Base-by-base conservation (phyloP, 2,888 invertebrate genomes). In the Agapetus fuscipes region DNA sequence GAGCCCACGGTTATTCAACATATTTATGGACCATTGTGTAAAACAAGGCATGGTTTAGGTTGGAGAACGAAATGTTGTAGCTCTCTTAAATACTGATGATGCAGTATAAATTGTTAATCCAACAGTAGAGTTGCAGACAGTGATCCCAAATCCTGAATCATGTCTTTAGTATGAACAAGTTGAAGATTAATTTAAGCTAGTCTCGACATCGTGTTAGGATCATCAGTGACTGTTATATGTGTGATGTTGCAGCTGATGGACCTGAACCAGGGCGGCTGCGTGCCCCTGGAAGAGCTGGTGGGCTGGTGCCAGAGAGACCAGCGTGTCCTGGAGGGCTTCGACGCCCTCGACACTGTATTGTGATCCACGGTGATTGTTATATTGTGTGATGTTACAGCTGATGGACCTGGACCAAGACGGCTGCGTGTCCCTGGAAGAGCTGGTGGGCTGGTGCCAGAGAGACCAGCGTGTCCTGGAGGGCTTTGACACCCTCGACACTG, bases 341-440 rank as follows among this genome's bases (percentile, higher is more conserved):
- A 80, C 57, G 78, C 81, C 10, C 66, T 84, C 46, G 83, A 83
- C 60, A 83, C 83, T 2, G 76, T 83, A 49, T 76, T 84, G 78
- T 84, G 80, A 83, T 66, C 59, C 50, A 28, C 46, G 28, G 46
- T 51, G 27, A n/a, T n/a, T n/a, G n/a, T n/a, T n/a, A n/a, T n/a
- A n/a, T n/a, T n/a, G n/a, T n/a, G n/a, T n/a, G n/a, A n/a, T 15
- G 4, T 56, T 50, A 17, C 71, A 87, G 86, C 64, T 80, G 56
- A 85, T 88, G 60, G 86, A 87, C 60, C 72, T 76, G 9, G 83
- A 86, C 62, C 77, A 81, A 44, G 86, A 87, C 56, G 86, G 86
- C 13, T 80, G 80, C 43, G 82, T 87, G 51, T 80, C 86, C 4
- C 80, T 81, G 38, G 85, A 86, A 54, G 87, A 87, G 64, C 66